A percentile compares a stretch with the other conserved stretches of the same genome.
phyloP scores from a whole-genome alignment of 2,888 invertebrate species.

The Cancer borealis region DNA sequence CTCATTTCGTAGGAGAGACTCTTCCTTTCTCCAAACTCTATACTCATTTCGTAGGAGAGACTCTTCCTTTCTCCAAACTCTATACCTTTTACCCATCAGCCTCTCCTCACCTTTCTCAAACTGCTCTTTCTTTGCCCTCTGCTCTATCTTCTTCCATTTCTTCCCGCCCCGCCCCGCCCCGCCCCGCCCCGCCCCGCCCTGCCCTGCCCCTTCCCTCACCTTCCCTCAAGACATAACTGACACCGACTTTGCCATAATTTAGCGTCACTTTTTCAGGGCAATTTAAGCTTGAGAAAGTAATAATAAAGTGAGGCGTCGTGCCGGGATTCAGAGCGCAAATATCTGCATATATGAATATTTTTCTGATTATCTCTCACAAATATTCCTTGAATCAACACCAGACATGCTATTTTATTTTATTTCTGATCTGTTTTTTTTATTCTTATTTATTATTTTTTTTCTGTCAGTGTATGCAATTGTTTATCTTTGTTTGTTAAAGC shows the following conservation, averaged over 20 bases:
- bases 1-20: too few relatives aligned
- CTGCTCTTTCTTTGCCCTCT: not conserved
- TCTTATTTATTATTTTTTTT: not conserved
- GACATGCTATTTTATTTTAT: not conserved
- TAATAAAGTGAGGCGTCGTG: not conserved
- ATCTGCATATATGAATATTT: conserved; percentile 6
- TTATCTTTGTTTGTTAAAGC: too few relatives aligned
- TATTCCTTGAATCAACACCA: too few relatives aligned
- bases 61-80: too few relatives aligned
- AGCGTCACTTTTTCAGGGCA: not conserved
- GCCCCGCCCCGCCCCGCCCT: too few relatives aligned
- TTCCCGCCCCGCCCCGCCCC: not conserved
- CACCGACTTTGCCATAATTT: conserved; percentile 18
- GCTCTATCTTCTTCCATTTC: not conserved
- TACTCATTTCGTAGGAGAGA: too few relatives aligned
- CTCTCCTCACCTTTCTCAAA: not conserved
- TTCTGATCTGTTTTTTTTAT: not conserved
- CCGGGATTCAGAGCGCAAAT: not conserved
- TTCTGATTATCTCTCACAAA: not conserved
- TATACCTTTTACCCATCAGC: not conserved
- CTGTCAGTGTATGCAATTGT: not conserved
- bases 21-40: too few relatives aligned
- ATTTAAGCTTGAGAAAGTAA: not conserved
- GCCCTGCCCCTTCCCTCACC: too few relatives aligned
- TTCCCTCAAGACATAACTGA: not conserved